Percentiles rank a stretch among this genome's conserved stretches.
phyloP scores from a whole-genome alignment of 2,797 vertebrate species.

The Basileuterus tristriatus region DNA sequence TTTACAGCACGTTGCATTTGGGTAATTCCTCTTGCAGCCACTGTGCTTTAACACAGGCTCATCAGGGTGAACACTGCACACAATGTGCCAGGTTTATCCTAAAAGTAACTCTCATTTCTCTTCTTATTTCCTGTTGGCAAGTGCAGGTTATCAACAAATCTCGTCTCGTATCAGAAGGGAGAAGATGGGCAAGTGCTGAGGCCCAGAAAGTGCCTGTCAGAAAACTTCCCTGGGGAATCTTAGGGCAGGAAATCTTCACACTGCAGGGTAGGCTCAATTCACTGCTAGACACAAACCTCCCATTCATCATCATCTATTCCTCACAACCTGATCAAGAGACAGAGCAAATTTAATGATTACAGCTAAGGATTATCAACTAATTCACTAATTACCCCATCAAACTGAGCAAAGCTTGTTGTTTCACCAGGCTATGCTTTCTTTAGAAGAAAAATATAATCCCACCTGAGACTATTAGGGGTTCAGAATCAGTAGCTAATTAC shows the following conservation, averaged over 20 bases:
- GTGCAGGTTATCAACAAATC: not conserved
- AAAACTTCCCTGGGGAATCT: not conserved
- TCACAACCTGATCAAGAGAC: not conserved
- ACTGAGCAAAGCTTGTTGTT: not conserved
- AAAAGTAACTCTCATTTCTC: not conserved
- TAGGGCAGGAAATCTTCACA: not conserved
- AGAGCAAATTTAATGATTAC: not conserved
- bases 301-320: not conserved
- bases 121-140: not conserved
- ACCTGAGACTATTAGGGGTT: not conserved
- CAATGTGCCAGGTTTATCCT: not conserved
- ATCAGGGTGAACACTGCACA: accelerated
- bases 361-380: not conserved
- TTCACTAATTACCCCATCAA: not conserved
- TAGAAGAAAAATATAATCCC: not conserved
- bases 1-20: not conserved
- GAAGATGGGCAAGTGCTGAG: not conserved
- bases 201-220: not conserved
- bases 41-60: not conserved
- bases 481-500: not conserved
- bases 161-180: not conserved
- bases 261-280: not conserved
- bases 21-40: not conserved
- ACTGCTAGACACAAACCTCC: not conserved
- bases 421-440: not conserved